Evolutionary conservation across 37 sponge, comb jelly and placozoan species (phyloP).

Genomic region (Lycopodina hypogea): DNA sequence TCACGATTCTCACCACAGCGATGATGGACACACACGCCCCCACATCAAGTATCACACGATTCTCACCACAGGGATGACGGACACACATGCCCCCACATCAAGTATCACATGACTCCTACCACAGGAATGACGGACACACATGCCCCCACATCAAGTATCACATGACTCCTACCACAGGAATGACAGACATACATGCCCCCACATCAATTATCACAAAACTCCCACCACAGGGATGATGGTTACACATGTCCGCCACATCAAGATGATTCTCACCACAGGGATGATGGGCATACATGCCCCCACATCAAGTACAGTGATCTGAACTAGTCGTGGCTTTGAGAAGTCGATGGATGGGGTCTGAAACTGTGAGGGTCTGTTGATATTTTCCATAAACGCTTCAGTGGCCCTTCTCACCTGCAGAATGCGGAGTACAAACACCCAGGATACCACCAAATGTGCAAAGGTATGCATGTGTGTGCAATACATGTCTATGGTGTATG

Average conservation of each 20-base stretch:
- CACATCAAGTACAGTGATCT: constrained; percentile 75
- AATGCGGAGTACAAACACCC: background rate
- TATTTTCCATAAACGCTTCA: constrained; percentile 56
- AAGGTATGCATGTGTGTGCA: background rate
- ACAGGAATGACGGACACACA: too few species aligned
- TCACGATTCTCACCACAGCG: background rate
- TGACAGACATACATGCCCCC: background rate
- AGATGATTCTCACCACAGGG: constrained; percentile 33
- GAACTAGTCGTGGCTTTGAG: constrained; percentile 71
- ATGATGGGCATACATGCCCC: constrained; percentile 76
- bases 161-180: background rate
- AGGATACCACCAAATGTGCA: constrained; percentile 6
- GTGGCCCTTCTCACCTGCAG: constrained; percentile 66
- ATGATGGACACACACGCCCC: background rate
- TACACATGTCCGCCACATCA: background rate
- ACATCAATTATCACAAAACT: too few species aligned
- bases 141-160: too few species aligned
- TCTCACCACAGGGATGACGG: background rate
- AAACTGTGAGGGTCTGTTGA: constrained; percentile 25
- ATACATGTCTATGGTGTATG: background rate
- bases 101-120: background rate
- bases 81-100: background rate
- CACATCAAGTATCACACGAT: too few species aligned
- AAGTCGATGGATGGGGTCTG: constrained; percentile 70
- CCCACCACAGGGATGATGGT: background rate